Evolutionary conservation across 2,797 vertebrate species (phyloP), one percentile per base, ranked within the genome.

Genomic region (Linurgus olivaceus): DNA sequence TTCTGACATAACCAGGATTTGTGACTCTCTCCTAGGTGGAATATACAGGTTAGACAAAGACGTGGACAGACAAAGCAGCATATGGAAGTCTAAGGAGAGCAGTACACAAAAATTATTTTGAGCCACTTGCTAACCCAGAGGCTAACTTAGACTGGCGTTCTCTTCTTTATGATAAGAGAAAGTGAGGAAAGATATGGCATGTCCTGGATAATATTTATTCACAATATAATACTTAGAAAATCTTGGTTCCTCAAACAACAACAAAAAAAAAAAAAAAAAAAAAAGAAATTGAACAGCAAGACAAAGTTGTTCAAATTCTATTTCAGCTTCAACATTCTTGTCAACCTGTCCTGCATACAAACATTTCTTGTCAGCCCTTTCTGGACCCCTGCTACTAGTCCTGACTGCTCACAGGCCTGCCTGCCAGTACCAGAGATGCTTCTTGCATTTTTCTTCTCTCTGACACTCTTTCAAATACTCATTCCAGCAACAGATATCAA

Each of bases 11-110:
- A 71, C 4, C 25, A 68, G 65, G 17, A 48, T 21, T 75, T 33
- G 7, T 31, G 35, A 83, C 44, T 19, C 24, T 48, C 50, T 86
- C 19, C 50, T 61, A 45, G 24, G 18, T 50, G 29, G 59, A 72
- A 38, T 7, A 55, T 7, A 75, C 6, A 17, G 14, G 25, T 50
- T 44, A 45, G 5, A 74, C 14, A 80, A 62, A 67, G 50, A 85
- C 7, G 5, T 10, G 21, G 42, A 40, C 19, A 87, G 62, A 62
- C 0, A 0, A 88, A 84, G 35, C n/a, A 81, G 29, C 6, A 3
- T 11, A 11, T 10, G 17, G 23, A 31, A 58, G 29, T 26, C n/a
- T 28, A 86, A 67, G 33, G 3, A 44, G 8, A 78, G 18, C 26
- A 44, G 23, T 7, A 58, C 0, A 4, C 7, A 45, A 50, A 84